Conservation (phyloP, 2,797 vertebrate genomes). For the Columba guinea region DNA sequence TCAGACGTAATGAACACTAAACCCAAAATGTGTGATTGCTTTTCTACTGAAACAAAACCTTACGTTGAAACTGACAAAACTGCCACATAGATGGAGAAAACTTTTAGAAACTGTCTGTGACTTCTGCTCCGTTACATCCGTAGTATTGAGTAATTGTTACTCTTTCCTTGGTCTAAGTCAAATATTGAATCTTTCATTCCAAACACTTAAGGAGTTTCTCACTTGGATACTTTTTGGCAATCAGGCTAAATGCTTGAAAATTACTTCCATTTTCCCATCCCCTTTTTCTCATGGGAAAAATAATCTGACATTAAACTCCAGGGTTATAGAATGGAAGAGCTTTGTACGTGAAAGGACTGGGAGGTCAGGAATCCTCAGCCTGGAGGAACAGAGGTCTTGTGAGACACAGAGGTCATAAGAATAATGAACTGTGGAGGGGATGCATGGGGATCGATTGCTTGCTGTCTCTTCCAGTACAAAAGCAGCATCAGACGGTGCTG, state of each 20-base stretch:
- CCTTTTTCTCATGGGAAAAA: background rate
- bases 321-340: background rate
- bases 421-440: background rate
- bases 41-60: background rate
- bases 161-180: background rate
- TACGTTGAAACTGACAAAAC: background rate
- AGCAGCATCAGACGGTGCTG: background rate
- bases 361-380: background rate
- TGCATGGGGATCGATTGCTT: fast-evolving
- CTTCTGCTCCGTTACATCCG: background rate
- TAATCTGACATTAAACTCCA: background rate
- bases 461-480: background rate
- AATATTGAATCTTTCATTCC: background rate
- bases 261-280: background rate
- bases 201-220: background rate
- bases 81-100: background rate
- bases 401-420: fast-evolving
- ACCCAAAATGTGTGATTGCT: background rate
- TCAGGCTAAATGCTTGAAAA: background rate
- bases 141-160: background rate
- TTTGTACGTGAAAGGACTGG: background rate
- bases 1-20: background rate
- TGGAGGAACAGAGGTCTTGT: background rate
- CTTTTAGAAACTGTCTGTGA: background rate
- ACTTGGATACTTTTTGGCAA: background rate